phyloP scores from a whole-genome alignment of 2,888 invertebrate species.

The Bombylius major region DNA sequence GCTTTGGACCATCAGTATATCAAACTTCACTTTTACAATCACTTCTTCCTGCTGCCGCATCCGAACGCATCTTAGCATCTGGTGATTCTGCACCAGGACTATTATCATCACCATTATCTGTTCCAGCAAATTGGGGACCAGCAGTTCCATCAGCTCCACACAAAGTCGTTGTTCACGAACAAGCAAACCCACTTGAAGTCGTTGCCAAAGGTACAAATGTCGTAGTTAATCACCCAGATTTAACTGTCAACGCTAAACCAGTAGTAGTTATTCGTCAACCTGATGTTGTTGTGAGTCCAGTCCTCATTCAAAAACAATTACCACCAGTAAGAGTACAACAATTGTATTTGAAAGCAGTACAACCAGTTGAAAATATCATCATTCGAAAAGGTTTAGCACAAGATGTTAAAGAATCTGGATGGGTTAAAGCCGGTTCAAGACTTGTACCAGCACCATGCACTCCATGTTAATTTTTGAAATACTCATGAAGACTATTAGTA shows the following conservation, averaged over 20 bases:
- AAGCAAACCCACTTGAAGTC: neutral
- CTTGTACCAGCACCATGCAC: neutral
- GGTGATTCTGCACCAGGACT: no score
- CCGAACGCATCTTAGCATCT: no score
- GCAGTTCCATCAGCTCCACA: neutral
- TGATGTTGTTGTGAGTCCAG: neutral
- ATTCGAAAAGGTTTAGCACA: neutral
- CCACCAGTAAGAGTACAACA: neutral
- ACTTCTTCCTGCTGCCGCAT: no score
- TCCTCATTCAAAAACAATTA: neutral
- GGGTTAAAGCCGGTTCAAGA: neutral
- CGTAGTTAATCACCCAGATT: neutral
- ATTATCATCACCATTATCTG: no score
- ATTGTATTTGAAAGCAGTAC: neutral
- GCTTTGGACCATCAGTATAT: no score
- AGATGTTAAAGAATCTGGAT: neutral
- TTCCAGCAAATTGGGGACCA: no score
- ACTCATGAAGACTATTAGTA: no score
- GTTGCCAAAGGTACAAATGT: neutral
- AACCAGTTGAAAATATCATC: neutral
- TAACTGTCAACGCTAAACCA: neutral
- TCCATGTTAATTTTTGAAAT: no score
- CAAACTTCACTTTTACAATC: no score
- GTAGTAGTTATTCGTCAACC: neutral
- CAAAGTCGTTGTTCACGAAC: neutral